Evolutionary conservation across 2,888 invertebrate genomes (phyloP).

Genomic region (Malachius bipustulatus): DNA sequence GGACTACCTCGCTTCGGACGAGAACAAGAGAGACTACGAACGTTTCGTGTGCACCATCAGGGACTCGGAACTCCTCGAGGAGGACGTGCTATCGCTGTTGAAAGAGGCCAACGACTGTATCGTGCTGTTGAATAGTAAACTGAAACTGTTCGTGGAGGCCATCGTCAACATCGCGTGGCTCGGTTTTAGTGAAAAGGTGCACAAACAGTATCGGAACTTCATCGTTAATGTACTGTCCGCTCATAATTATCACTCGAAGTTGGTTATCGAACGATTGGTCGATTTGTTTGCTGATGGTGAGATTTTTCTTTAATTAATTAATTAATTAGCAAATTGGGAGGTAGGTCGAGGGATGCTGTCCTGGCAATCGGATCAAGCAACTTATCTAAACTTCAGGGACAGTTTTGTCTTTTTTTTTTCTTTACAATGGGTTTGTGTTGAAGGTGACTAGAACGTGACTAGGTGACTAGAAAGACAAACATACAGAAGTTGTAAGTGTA

Average conservation of each 20-base stretch:
- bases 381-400: constrained; percentile 3
- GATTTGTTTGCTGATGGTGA: constrained; percentile 47
- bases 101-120: constrained; percentile 45
- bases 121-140: constrained; percentile 44
- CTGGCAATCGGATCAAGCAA: no score
- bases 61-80: constrained; percentile 43
- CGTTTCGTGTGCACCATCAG: constrained; percentile 40
- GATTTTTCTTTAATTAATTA: constrained; percentile 13
- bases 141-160: constrained; percentile 47
- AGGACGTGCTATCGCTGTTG: constrained; percentile 44
- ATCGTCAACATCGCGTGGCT: constrained; percentile 49
- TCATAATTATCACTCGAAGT: constrained; percentile 51
- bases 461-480: no score
- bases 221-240: constrained; percentile 55
- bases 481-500: no score
- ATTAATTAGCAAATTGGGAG: no score
- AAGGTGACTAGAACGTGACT: no score
- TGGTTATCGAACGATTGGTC: constrained; percentile 50
- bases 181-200: constrained; percentile 38
- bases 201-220: constrained; percentile 49
- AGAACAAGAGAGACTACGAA: constrained; percentile 38
- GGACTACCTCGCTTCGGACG: constrained; percentile 33
- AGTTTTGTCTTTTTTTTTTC: no score
- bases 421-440: no score
- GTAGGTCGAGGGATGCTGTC: no score